phyloP scores from a whole-genome alignment of 2,797 vertebrate species.

The Ceryle rudis region DNA sequence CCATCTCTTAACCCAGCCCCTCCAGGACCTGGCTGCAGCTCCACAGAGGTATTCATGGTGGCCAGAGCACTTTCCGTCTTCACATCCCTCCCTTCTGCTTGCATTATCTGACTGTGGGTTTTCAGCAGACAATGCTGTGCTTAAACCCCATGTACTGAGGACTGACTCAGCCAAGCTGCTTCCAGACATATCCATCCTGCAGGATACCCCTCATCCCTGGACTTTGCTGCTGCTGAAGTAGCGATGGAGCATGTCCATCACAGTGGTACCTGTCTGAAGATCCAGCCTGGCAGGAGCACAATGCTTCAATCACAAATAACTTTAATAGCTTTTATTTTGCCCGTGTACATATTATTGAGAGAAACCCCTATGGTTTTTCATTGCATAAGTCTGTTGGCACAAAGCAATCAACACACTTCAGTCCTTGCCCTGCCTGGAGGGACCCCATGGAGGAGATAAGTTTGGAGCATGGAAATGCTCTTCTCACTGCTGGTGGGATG shows the following conservation, averaged over 20 bases:
- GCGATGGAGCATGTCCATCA: accelerated
- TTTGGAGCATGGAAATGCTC: background rate
- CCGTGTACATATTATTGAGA: background rate
- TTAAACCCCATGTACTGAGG: background rate
- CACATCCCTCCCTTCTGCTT: background rate
- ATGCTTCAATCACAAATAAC: background rate
- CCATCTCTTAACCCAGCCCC: background rate
- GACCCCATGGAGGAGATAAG: background rate
- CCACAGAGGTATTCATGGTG: background rate
- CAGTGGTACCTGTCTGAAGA: background rate
- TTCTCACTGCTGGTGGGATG: background rate
- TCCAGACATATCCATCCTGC: background rate
- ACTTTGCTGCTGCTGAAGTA: background rate
- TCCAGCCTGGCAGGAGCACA: background rate
- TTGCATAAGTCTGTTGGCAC: background rate
- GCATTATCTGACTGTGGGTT: background rate
- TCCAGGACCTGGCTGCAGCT: background rate
- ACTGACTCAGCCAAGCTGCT: background rate
- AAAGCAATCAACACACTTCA: background rate
- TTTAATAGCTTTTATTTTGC: background rate
- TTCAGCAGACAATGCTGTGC: background rate
- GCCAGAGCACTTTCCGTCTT: background rate
- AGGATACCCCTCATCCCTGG: background rate
- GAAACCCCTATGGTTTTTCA: background rate
- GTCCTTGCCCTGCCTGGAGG: background rate